phyloP scores from a whole-genome alignment of 2,888 invertebrate species.

The Drosophila birchii region DNA sequence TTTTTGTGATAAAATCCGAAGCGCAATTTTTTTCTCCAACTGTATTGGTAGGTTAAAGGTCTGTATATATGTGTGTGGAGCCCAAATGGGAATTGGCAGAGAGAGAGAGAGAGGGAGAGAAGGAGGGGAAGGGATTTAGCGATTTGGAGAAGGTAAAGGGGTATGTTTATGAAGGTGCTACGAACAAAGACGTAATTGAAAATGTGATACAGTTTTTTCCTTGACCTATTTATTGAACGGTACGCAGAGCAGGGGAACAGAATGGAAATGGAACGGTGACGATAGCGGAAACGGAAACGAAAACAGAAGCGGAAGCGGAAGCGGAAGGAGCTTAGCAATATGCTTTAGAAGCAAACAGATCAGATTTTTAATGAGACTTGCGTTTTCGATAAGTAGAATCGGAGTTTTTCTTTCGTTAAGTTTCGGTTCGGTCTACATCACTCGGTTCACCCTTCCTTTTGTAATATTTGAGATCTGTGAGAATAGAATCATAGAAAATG shows the following conservation, averaged over 20 bases:
- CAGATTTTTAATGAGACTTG: slow-evolving; percentile 25
- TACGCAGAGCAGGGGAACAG: slow-evolving; percentile 36
- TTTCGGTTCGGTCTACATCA: slow-evolving; percentile 10
- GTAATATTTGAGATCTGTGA: slow-evolving; percentile 13
- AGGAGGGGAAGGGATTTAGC: not conserved
- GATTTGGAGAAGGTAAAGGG: slow-evolving; percentile 25
- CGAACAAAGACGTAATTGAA: slow-evolving; percentile 84
- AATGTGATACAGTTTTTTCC: slow-evolving; percentile 84
- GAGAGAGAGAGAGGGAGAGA: not conserved
- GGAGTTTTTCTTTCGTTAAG: slow-evolving; percentile 14
- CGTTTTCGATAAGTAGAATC: slow-evolving; percentile 17
- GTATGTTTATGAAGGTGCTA: slow-evolving; percentile 83
- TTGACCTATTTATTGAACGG: slow-evolving; percentile 70
- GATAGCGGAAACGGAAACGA: not conserved
- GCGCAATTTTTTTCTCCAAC: slow-evolving; percentile 76
- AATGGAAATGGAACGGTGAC: slow-evolving; percentile 2
- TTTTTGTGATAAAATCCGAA: slow-evolving; percentile 80
- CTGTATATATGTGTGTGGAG: slow-evolving; percentile 54
- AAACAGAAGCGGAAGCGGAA: slow-evolving; percentile 1
- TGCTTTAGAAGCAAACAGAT: slow-evolving; percentile 37
- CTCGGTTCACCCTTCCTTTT: slow-evolving; percentile 30
- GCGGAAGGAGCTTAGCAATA: slow-evolving; percentile 44
- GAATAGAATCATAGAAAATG: slow-evolving; percentile 14
- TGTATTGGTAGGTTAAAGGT: slow-evolving; percentile 67
- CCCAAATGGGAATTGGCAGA: slow-evolving; percentile 1